A percentile compares a stretch with the other conserved stretches of the same genome.
phyloP scores from a whole-genome alignment of 2,797 vertebrate species.

The Hyperoplus lanceolatus region DNA sequence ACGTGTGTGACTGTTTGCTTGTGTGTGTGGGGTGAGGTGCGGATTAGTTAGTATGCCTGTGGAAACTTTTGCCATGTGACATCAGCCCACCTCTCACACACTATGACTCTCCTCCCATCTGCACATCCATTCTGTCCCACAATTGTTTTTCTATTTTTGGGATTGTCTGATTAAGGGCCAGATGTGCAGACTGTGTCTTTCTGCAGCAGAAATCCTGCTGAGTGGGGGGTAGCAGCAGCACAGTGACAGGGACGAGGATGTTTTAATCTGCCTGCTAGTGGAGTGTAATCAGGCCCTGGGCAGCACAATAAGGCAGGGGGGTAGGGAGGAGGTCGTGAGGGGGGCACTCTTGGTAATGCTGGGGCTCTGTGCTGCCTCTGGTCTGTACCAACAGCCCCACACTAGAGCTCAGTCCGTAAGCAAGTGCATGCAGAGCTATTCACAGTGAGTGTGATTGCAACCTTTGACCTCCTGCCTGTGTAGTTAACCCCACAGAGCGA shows the following conservation, averaged over 20 bases:
- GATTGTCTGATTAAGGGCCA: constrained; percentile 80
- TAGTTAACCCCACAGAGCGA: constrained; percentile 62
- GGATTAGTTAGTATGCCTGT: constrained; percentile 44
- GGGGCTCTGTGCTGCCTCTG: constrained; percentile 16
- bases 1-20: neutral
- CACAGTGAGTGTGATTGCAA: constrained; percentile 65
- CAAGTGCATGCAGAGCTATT: constrained; percentile 41
- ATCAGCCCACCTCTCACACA: constrained; percentile 33
- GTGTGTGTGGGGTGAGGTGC: constrained; percentile 15
- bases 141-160: constrained; percentile 80
- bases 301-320: constrained; percentile 38
- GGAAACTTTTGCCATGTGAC: constrained; percentile 50
- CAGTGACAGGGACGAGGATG: constrained; percentile 46
- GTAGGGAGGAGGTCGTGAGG: neutral
- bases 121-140: constrained; percentile 65
- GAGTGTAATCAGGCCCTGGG: constrained; percentile 73
- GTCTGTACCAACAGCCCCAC: constrained; percentile 40
- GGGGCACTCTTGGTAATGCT: constrained; percentile 21
- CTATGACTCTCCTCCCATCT: constrained; percentile 56
- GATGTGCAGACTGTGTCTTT: constrained; percentile 78
- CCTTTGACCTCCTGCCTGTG: constrained; percentile 53
- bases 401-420: constrained; percentile 38
- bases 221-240: constrained; percentile 26
- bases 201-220: constrained; percentile 55
- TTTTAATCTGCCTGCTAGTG: constrained; percentile 75